Evolutionary conservation across 2,888 invertebrate species (phyloP), one percentile per base, ranked within the genome.

Genomic region (Plebejus argus): DNA sequence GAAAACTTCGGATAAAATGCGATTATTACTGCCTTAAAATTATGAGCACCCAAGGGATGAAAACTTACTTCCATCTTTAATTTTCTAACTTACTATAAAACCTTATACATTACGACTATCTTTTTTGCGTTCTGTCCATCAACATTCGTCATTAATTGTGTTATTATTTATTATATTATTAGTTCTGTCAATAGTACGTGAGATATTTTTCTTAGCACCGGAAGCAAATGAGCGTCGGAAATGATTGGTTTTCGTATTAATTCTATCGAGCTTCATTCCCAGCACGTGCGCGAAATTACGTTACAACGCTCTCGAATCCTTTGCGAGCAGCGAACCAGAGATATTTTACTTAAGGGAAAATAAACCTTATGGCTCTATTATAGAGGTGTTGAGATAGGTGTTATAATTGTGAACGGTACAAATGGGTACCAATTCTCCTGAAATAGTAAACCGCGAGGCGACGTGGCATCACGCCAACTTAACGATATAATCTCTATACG

Each of bases 401-500:
- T 5, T 0, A 5, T 53, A 53, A 53, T 53, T 53, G 18, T 53
- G 53, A 53, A 53, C 1, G 77, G 72, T 81, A 83, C 84, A 83
- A 84, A 85, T 83, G 82, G 84, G 82, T 85, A 88, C 86, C 88
- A 89, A 87, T 87, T 88, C 83, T 81, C 83, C 84, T 85, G 82
- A 85, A 85, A 86, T 85, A 83, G 85, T 84, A 82, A 83, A 83
- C 82, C 81, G 78, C 82, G 80, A 82, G 83, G 83, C 84, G 84
- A 84, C 82, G 79, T 88, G 90, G 90, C 89, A 82, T 78, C 75
- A 45, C 76, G 89, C 90, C 89, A 90, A 84, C 80, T 79, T 85
- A 80, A 82, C 81, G 78, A 78, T 81, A 83, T 84, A 85, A 86
- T 85, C 83, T 83, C 80, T 80, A 80, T 82, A 81, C 81, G 80